Percentiles rank a stretch among this genome's conserved stretches.
Conservation (phyloP, 2,888 invertebrate species). For the Hipparchia sbordonii region DNA sequence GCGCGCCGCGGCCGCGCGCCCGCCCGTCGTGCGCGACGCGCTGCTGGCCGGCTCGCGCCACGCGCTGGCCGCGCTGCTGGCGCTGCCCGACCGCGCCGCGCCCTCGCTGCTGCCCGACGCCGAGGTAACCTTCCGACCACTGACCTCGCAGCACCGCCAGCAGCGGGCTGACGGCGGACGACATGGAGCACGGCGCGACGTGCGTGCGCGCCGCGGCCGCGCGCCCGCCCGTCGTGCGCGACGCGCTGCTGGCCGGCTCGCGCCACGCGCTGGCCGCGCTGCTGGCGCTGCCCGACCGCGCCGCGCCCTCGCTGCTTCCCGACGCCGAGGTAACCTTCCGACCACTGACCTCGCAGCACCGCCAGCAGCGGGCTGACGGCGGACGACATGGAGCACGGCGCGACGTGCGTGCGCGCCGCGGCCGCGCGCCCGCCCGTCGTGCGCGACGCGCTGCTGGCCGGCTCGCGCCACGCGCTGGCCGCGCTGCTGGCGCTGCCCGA, state of each 20-base stretch:
- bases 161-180: slow-evolving; percentile 95
- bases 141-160: too few relatives aligned
- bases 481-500: slow-evolving; percentile 75
- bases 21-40: slow-evolving; percentile 62
- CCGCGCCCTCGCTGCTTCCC: slow-evolving; percentile 79
- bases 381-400: slow-evolving; percentile 95
- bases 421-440: slow-evolving; percentile 82
- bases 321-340: slow-evolving; percentile 29
- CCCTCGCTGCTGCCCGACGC: slow-evolving; percentile 59
- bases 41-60: slow-evolving; percentile 89
- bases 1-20: slow-evolving; percentile 87
- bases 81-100: slow-evolving; percentile 83
- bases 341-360: too few relatives aligned
- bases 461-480: slow-evolving; percentile 90
- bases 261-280: slow-evolving; percentile 89
- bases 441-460: slow-evolving; percentile 83
- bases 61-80: slow-evolving; percentile 86
- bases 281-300: slow-evolving; percentile 73
- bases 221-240: slow-evolving; percentile 67
- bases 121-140: slow-evolving; percentile 2
- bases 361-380: slow-evolving; percentile 93
- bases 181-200: slow-evolving; percentile 93
- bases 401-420: slow-evolving; percentile 89
- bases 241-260: slow-evolving; percentile 87
- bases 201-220: slow-evolving; percentile 90